Conservation (phyloP, 2,113 vertebrate species). For the Erythrocercus mccallii region DNA sequence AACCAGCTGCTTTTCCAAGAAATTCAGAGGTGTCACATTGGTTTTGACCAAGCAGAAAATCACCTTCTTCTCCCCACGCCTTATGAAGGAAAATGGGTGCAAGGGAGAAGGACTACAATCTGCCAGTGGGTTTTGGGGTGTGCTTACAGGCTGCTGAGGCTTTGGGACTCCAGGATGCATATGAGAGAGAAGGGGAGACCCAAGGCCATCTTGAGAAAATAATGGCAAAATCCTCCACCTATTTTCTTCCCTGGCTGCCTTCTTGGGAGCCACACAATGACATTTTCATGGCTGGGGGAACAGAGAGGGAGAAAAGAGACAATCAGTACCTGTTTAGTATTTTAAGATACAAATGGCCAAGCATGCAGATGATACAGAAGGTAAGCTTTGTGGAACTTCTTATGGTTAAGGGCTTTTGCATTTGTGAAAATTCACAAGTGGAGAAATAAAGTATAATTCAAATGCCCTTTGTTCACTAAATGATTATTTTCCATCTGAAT, state of each 20-base stretch:
- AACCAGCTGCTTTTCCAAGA: not conserved
- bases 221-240: not conserved
- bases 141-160: not conserved
- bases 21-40: not conserved
- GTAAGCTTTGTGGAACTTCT: not conserved
- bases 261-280: not conserved
- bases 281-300: not conserved
- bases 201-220: not conserved
- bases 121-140: not conserved
- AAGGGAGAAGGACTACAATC: not conserved
- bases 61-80: accelerated
- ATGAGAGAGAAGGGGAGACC: not conserved
- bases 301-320: not conserved
- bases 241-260: not conserved
- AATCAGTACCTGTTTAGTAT: not conserved
- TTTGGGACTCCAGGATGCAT: not conserved
- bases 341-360: not conserved
- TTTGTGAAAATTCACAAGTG: not conserved
- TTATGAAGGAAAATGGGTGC: not conserved
- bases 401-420: not conserved
- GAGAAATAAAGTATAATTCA: not conserved
- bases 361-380: not conserved
- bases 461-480: not conserved
- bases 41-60: not conserved
- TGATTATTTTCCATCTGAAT: not conserved